These are phyloP conservation scores for Mormyrus hasselquistii DNA, from an alignment of 2,797 vertebrate species.

Conservation along the genomic window DNA sequence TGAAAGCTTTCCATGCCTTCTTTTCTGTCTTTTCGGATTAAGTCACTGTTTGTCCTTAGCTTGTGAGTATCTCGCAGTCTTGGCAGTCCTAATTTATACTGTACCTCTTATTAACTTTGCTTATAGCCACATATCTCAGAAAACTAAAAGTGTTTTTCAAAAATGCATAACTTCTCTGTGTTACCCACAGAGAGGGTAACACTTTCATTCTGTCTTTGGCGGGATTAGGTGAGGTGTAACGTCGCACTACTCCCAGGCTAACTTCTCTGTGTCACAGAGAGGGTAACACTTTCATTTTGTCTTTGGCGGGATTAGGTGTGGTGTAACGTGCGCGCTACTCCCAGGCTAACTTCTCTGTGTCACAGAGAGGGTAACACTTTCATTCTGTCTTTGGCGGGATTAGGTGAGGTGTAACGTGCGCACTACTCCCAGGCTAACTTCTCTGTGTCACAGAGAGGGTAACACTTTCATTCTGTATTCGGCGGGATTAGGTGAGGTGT, in stretches of 20 bases:
- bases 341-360: no score
- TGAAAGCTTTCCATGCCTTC: conserved; percentile 32
- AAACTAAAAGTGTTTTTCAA: neutral
- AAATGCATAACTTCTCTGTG: conserved; percentile 25
- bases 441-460: no score
- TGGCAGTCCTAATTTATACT: conserved; percentile 11
- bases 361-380: no score
- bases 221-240: conserved; percentile 48
- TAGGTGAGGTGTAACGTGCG: no score
- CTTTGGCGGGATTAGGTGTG: no score
- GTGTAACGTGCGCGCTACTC: no score
- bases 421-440: conserved; percentile 3
- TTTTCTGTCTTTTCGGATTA: conserved; percentile 41
- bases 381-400: no score
- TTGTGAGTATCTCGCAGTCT: conserved; percentile 44
- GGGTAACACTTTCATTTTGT: no score
- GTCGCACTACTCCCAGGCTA: conserved; percentile 46
- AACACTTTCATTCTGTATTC: no score
- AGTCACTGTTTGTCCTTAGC: conserved; percentile 51
- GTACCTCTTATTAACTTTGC: neutral
- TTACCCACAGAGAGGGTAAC: neutral
- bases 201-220: conserved; percentile 29
- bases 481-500: no score
- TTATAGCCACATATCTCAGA: neutral
- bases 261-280: no score